Conservation (phyloP, 2,888 invertebrate genomes). For the Tridacna crocea region DNA sequence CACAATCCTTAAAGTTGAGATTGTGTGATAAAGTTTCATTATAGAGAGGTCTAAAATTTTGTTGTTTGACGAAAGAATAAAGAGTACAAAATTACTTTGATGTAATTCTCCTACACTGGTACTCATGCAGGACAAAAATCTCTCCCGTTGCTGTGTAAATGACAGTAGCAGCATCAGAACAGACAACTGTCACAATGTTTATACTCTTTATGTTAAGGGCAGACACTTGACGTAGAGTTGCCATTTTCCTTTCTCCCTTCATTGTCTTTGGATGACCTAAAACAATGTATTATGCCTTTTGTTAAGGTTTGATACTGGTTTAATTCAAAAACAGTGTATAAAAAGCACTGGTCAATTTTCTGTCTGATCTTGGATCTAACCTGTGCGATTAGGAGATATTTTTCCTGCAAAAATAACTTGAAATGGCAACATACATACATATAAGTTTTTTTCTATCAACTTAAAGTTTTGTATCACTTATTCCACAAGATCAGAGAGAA, state of each 20-base stretch:
- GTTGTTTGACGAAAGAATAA: neutral
- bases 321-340: too few species aligned
- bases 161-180: conserved; percentile 89
- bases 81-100: conserved; percentile 85
- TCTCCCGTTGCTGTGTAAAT: conserved; percentile 88
- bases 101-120: conserved; percentile 89
- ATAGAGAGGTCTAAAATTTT: neutral
- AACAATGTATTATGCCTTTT: neutral
- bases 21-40: neutral
- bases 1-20: too few species aligned
- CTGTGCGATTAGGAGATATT: too few species aligned
- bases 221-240: conserved; percentile 81
- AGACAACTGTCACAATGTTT: conserved; percentile 86
- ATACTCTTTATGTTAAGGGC: conserved; percentile 85
- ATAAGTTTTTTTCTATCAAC: too few species aligned
- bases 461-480: too few species aligned
- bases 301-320: too few species aligned
- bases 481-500: too few species aligned
- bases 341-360: too few species aligned
- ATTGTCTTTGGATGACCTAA: conserved; percentile 85
- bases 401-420: too few species aligned
- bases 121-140: conserved; percentile 89
- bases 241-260: conserved; percentile 83
- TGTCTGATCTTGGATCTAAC: too few species aligned
- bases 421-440: too few species aligned